Base-by-base conservation (phyloP, 2,888 invertebrate species). In the Plebejus anna region DNA sequence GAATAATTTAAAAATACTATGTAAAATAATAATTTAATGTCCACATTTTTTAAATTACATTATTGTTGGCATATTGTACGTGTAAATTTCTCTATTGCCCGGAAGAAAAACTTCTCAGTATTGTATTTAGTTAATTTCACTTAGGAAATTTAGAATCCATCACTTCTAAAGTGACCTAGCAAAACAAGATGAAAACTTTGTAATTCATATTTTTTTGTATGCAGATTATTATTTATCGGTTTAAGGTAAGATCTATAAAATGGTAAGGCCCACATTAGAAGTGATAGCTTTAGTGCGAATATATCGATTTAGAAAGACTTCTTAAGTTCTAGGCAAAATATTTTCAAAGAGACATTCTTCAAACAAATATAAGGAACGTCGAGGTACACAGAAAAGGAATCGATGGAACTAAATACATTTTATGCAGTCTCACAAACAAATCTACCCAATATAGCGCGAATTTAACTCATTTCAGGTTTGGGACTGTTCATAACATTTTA, bases 391-490 rank as follows among this genome's bases (percentile, higher is more conserved):
- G 13, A 66, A 32, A 66, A 66, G 66, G 66, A 66, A 66, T 66
- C 11, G 32, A 32, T 66, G 66, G 28, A 66, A 32, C 66, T 66
- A 66, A 66, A 66, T 66, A 66, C 5, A 66, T 66, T 13, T 66
- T 36, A 13, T 66, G 66, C 66, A 66, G 66, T 66, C 66, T 66
- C 66, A 61, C 61, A 66, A 66, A 66, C 66, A 66, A 66, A 66
- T 36, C 66, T 66, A 11, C 66, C 66, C 66, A 66, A 66, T 47
- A 47, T 47, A 22, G 2, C n/a, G 59, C n/a, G 59, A 22, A 59
- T 55, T 16, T 55, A 4, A 55, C 16, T 55, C 16, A 47, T 47
- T 47, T 9, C 0, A 11, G 47, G 47, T 47, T 47, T 47, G 9
- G 1, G 28, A 61, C 6, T 59, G 59, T n/a, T 59, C 4, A 59